Conservation (phyloP, 2,113 vertebrate species). For the Heteronetta atricapilla region DNA sequence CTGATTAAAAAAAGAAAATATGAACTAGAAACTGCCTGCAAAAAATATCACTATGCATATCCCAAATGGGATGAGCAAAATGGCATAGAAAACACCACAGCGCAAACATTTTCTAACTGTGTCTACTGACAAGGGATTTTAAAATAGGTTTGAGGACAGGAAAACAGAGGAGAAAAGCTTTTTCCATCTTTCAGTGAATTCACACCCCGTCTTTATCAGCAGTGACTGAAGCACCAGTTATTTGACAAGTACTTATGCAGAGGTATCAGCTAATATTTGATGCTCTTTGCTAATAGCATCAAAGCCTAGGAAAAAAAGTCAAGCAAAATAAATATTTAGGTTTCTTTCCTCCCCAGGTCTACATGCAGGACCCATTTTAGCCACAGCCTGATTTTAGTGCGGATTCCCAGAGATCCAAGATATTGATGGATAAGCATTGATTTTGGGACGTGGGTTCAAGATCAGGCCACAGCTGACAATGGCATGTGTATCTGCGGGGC, state of each 20-base stretch:
- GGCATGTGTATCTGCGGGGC: background rate
- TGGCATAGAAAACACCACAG: conserved; percentile 4
- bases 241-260: background rate
- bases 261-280: background rate
- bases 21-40: conserved; percentile 71
- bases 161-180: background rate
- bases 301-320: background rate
- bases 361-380: background rate
- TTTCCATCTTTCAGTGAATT: background rate
- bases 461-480: background rate
- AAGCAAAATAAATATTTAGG: background rate
- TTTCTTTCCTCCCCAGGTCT: background rate
- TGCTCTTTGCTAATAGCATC: background rate
- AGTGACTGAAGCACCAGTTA: background rate
- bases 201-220: background rate
- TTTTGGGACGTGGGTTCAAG: background rate
- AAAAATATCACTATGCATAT: conserved; percentile 46
- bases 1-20: conserved; percentile 85
- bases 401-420: background rate
- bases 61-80: conserved; percentile 24
- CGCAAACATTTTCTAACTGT: background rate
- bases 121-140: background rate
- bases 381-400: accelerated
- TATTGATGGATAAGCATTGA: background rate
- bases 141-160: background rate